Evolutionary conservation across 2,888 invertebrate species (phyloP), one percentile per base, ranked within the genome.

Genomic region (Lydus trimaculatus): DNA sequence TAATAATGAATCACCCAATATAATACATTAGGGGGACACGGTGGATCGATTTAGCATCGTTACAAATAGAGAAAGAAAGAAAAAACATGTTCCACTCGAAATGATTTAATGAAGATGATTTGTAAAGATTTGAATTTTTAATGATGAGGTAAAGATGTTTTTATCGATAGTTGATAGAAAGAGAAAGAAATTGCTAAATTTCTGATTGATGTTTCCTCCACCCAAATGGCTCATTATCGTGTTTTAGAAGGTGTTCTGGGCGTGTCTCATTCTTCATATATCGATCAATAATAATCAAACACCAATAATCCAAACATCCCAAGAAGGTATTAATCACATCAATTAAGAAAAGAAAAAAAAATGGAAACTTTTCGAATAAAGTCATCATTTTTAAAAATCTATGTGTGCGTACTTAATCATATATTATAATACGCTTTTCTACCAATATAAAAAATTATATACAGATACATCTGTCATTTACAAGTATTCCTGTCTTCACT

Each of bases 401-500:
- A 20, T 48, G 11, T 20, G 20, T 76, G 77, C 76, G 76, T 70
- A 74, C 77, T 79, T 82, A 83, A 84, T 82, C 80, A 81, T 74
- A 80, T 76, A 81, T 82, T 80, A 75, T 78, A n/a, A n/a, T 52
- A 3, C 25, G 13, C 23, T 23, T 20, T 20, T 23, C 23, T 11
- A 23, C 43, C 11, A 43, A 78, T 79, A 82, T 80, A 77, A 77
- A 75, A 80, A 83, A 83, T 83, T 83, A 83, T 81, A 82, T 79
- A 75, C 78, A 23, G 11, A 77, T 78, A 79, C 82, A 84, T 83
- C 82, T 82, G 83, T 83, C 84, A 83, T 78, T 82, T 82, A 82
- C 80, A 80, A 78, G 79, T 77, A 77, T 79, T 82, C 82, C 83
- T 84, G 82, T 84, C 82, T 83, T 82, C 83, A 80, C 82, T 77